Base-by-base conservation (phyloP, 2,797 vertebrate genomes). In the Micromesistius poutassou region DNA sequence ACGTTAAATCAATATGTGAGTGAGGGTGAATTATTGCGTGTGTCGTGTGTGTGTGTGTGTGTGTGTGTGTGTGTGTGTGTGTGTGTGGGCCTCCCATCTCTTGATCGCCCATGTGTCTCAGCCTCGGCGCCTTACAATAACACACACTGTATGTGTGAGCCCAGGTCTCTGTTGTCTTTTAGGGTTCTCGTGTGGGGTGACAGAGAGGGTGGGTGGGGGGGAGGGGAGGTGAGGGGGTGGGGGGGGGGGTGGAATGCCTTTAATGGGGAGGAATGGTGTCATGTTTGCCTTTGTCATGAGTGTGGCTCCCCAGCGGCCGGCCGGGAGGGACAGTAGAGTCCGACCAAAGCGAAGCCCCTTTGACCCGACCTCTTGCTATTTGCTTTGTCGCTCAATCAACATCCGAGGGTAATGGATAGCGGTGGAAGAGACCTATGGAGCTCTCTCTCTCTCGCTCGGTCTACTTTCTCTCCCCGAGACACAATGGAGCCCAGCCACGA, bases 381-480 rank as follows among this genome's bases (percentile, higher is more conserved):
- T 84, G 82, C 84, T 80, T 68, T 82, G 86, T 85, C 81, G 75
- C 85, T 91, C 86, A 88, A 83, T 90, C 82, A 83, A 87, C 88
- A 82, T 92, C 85, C 84, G 82, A 86, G 84, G 88, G 88, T 91
- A 93, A 93, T 88, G 72, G 91, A 91, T 93, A 92, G 85, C 87
- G 74, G 42, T 82, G 88, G 86, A 55, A 88, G 86, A 89, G 86
- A 88, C 81, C 86, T 86, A 91, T 90, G 85, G 92, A 55, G 46
- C 46, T 55, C 46, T 55, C 42, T 19, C 16, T 55, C 46, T n/a
- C n/a, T n/a, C n/a, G n/a, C n/a, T n/a, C n/a, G n/a, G n/a, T n/a
- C n/a, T 55, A 55, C 46, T 55, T 55, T 55, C 87, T 92, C 89
- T 87, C 86, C 78, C 78, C 30, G 71, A 40, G 76, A 85, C 81